Evolutionary conservation across 2,888 invertebrate species (phyloP), one percentile per base, ranked within the genome.

Genomic region (Ametastegia equiseti): DNA sequence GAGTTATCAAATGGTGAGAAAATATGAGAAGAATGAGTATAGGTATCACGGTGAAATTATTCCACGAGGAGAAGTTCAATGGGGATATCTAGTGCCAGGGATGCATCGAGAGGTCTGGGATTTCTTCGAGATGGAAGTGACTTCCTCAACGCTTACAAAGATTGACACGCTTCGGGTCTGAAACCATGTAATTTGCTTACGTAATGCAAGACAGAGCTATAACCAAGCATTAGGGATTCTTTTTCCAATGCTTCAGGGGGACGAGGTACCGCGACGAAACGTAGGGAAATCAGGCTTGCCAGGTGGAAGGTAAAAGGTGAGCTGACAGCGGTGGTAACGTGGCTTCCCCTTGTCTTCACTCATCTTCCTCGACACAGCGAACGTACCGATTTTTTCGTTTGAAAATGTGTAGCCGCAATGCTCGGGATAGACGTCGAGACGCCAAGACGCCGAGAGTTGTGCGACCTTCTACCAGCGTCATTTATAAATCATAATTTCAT

Each of bases 401-500:
- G 47, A 39, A 67, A 67, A n/a, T 39, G 65, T 39, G 65, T 36
- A 67, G 65, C 65, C 65, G 19, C 65, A 67, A n/a, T 15, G 27
- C 60, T 15, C 60, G 60, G 60, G 60, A 60, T 60, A 63, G 60
- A 81, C 77, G 67, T 36, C 69, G 73, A 79, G 65, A 73, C 73
- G 80, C 73, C 45, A 33, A 73, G 71, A 82, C 69, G 79, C 65
- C 60, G 71, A 73, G 81, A 82, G 83, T n/a, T n/a, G 81, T 80
- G 83, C 84, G 83, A 83, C 82, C 84, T 83, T 82, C 81, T 79
- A 83, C 83, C 83, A 81, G 75, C 85, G 81, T 81, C 80, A 80
- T 86, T 86, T 85, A 87, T 89, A 88, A 89, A 88, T 89, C 89
- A 88, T 88, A 88, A 86, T 84, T 88, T 86, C 87, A 86, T 89